Evolutionary conservation across 2,113 vertebrate genomes (phyloP), one percentile per base, ranked within the genome.

Genomic region (Lamprotornis superbus): DNA sequence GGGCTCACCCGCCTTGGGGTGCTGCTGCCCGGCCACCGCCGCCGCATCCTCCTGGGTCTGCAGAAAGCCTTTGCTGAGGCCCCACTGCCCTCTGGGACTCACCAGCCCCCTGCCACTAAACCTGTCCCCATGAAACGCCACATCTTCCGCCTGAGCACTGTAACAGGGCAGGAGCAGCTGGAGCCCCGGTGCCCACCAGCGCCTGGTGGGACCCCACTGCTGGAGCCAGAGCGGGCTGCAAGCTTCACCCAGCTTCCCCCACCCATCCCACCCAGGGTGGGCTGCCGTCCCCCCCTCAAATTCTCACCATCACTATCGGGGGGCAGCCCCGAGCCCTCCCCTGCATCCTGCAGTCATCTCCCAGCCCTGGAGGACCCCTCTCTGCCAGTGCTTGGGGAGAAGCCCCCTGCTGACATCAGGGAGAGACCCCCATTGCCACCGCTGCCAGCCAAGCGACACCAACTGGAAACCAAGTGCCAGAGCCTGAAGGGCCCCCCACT

Each of bases 21-120:
- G 82, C 71, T 94, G 7, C 97, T 99, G 69, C 98, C 99, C 0
- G 99, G 99, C 9, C 99, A 99, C 86, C 98, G 98, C 82, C 98
- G 98, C 69, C 99, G 99, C 56, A 98, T 99, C 79, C 96, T 99
- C 39, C 97, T 98, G 6, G 99, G 98, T 12, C 86, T 99, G 47
- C 98, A 95, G 39, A 99, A 99, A 65, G 96, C 98, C 18, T 97
- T 97, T 0, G 25, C 94, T 0, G 93, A 87, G 42, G 57, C 24
- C 11, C 28, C 65, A 1, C 74, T 80, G 20, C 35, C 46, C 0
- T 0, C 25, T 0, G 57, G 69, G 13, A 33, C 37, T 18, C 94
- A 46, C 1, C 30, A 27, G 30, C 19, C 25, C 7, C 86, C 95
- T 8, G 80, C 39, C 23, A 77, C 22, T 16, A 98, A 94, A 53